Evolutionary conservation across 1,140 invertebrate genomes (phyloP).

Genomic region (Globodera rostochiensis): DNA sequence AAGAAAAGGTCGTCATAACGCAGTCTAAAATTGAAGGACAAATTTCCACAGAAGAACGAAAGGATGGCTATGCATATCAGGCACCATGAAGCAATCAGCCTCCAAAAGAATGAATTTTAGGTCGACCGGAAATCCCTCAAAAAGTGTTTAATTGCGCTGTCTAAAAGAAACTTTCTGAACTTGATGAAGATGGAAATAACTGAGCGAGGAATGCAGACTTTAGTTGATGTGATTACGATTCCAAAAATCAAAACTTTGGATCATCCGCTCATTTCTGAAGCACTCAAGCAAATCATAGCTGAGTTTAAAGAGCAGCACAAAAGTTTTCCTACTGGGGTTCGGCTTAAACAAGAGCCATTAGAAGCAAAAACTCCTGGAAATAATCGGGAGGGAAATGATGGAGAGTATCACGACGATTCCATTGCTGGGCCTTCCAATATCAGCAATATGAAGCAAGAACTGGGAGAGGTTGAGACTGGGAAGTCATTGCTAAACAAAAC

Average conservation of each 20-base stretch:
- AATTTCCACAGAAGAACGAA: constrained; percentile 42
- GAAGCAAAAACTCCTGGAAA: not conserved
- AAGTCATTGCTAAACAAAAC: constrained; percentile 19
- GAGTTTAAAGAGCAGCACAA: constrained; percentile 48
- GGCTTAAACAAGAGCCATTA: constrained; percentile 27
- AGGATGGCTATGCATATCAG: constrained; percentile 50
- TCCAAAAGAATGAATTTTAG: constrained; percentile 36
- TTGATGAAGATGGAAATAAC: constrained; percentile 38
- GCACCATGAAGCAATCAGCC: constrained; percentile 21
- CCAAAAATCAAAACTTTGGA: constrained; percentile 35
- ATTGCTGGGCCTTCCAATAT: constrained; percentile 14
- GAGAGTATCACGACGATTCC: not conserved
- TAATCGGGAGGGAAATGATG: constrained; percentile 4
- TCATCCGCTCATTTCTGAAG: constrained; percentile 36
- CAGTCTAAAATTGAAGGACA: constrained; percentile 38
- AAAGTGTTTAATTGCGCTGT: constrained; percentile 55
- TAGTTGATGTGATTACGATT: constrained; percentile 44
- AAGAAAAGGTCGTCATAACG: constrained; percentile 51
- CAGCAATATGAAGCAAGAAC: constrained; percentile 19
- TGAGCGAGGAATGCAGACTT: constrained; percentile 39
- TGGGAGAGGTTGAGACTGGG: not conserved
- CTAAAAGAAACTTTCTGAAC: constrained; percentile 35
- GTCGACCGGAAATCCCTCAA: constrained; percentile 61
- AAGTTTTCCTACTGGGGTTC: constrained; percentile 55
- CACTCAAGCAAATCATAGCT: constrained; percentile 44